These are phyloP conservation scores for Theocolax elegans DNA, from an alignment of 1,140 invertebrate genomes.

Conservation along the genomic window DNA sequence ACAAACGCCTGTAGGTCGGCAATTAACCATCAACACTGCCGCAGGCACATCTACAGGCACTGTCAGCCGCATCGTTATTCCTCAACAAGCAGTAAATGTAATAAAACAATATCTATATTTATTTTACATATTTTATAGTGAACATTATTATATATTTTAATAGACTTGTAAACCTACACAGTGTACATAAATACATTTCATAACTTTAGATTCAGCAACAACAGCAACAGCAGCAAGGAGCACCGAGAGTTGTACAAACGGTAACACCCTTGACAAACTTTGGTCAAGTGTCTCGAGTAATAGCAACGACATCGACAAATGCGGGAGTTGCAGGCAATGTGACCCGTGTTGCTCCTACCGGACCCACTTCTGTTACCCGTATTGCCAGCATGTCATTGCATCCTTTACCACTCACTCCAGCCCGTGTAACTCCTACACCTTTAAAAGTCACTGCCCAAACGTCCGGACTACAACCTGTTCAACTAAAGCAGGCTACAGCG, in stretches of 20 bases:
- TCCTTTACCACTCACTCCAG: constrained; percentile 57
- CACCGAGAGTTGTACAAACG: constrained; percentile 58
- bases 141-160: too few relatives aligned
- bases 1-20: constrained; percentile 55
- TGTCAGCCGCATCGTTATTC: constrained; percentile 63
- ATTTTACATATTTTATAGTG: too few relatives aligned
- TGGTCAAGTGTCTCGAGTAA: constrained; percentile 57
- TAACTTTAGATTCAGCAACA: constrained; percentile 25
- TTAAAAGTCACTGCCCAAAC: constrained; percentile 52
- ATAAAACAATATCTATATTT: not conserved
- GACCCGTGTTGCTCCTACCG: constrained; percentile 55
- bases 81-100: constrained; percentile 46
- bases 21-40: constrained; percentile 59
- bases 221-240: constrained; percentile 52
- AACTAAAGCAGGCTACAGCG: constrained; percentile 43
- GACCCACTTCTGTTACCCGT: constrained; percentile 57
- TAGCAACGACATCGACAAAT: constrained; percentile 58
- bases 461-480: constrained; percentile 55
- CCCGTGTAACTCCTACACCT: constrained; percentile 53
- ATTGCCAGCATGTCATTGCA: constrained; percentile 65
- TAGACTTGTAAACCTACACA: too few relatives aligned
- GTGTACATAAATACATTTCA: too few relatives aligned
- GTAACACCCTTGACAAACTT: constrained; percentile 61
- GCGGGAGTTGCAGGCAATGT: constrained; percentile 48
- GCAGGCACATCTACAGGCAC: constrained; percentile 52